Base-by-base conservation (phyloP, 1,140 invertebrate genomes). In the Eufriesea mexicana region DNA sequence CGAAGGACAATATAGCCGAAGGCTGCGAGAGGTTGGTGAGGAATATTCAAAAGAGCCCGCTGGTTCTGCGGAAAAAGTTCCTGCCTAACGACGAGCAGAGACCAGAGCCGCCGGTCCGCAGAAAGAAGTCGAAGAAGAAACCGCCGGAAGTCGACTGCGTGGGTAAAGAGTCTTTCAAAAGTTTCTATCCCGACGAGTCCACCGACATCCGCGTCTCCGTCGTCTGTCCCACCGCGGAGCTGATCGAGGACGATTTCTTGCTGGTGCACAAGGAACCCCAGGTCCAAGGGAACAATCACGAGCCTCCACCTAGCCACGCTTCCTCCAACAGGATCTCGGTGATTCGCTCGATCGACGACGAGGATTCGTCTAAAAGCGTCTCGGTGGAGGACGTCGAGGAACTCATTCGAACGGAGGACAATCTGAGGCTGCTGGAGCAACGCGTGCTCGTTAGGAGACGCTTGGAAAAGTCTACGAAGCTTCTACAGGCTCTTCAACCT, bases 331-430 rank as follows among this genome's bases (percentile, higher is more conserved):
- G 9, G 12, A 7, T 54, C 18, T 25, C 35, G 0, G 9, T 57
- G 4, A 9, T 4, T 0, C 0, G 5, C 0, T 10, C 5, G 0
- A 6, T 20, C 0, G 62, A 83, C n/a, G 7, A 70, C 64, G 74
- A 16, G 1, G 74, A 51, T 18, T 86, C 89, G 59, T 92, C 91
- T 2, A 79, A 83, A 47, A 92, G 91, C 74, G 86, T 92, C 2
- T 92, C 91, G 7, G 67, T 90, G 8, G 91, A 92, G 71, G 91
- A 92, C 79, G 89, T 92, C 7, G 90, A 92, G 23, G 89, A 92
- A 12, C 71, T 92, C 23, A 91, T 92, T 5, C 75, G 85, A 42
- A 89, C 90, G 0, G 88, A 91, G 67, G 84, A 91, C 62, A 91
- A 91, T 35, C 84, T 86, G 0, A 59, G 86, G 18, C 55, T 89